These are phyloP conservation scores for Narcine bancroftii DNA, from an alignment of 2,113 vertebrate genomes.

Conservation along the genomic window DNA sequence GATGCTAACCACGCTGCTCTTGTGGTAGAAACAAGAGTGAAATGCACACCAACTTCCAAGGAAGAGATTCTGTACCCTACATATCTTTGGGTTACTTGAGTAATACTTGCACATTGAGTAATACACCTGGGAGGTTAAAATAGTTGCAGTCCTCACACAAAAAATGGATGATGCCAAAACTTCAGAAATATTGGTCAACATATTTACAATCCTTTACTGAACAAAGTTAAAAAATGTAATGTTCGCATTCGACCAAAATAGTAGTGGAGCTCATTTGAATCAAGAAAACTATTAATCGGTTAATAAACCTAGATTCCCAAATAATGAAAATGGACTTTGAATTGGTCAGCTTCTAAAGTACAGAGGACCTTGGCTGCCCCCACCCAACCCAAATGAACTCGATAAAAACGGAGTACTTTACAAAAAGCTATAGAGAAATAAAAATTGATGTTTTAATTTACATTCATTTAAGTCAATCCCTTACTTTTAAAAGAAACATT, in stretches of 20 bases:
- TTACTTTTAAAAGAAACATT: neutral
- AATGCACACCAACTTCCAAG: neutral
- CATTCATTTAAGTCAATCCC: neutral
- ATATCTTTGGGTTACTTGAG: neutral
- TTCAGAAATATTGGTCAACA: neutral
- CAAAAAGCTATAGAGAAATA: neutral
- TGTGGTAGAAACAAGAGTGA: neutral
- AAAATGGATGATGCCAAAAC: neutral
- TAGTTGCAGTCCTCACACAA: neutral
- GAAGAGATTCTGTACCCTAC: neutral
- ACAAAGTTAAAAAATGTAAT: neutral
- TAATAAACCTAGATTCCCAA: neutral
- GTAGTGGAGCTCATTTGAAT: neutral
- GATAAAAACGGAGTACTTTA: no score
- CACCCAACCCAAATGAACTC: neutral
- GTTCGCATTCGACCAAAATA: neutral
- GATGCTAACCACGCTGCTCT: no score
- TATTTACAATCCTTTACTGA: neutral
- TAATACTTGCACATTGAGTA: neutral
- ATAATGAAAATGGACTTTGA: neutral
- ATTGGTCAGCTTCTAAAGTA: neutral
- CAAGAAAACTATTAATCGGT: neutral
- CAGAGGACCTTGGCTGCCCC: neutral
- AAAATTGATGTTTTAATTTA: neutral
- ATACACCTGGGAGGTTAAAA: no score